Evolutionary conservation across 2,888 invertebrate species (phyloP).

Genomic region (Eristalinus sepulchralis): DNA sequence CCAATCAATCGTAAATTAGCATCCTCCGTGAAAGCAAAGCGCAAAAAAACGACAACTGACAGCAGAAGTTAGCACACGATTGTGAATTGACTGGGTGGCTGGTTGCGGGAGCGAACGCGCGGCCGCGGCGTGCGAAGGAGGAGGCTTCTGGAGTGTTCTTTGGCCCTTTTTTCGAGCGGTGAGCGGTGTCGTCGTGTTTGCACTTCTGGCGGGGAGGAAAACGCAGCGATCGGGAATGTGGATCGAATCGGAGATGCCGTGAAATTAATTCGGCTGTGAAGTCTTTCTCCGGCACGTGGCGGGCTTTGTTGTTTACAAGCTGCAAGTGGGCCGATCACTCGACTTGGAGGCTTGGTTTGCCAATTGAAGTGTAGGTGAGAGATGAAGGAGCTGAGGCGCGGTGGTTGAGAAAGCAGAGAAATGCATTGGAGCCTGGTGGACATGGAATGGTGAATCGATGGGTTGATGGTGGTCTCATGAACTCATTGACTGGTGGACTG

Average conservation of each 20-base stretch:
- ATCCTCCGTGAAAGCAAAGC: slow-evolving; percentile 26
- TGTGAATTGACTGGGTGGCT: slow-evolving; percentile 17
- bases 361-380: background rate
- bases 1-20: slow-evolving; percentile 62
- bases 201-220: background rate
- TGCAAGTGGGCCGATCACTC: background rate
- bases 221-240: background rate
- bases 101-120: background rate
- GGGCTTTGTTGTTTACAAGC: background rate
- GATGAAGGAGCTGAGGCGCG: background rate
- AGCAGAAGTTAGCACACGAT: slow-evolving; percentile 21
- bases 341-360: background rate
- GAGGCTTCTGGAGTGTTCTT: slow-evolving; percentile 17
- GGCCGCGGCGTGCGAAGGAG: slow-evolving; percentile 18
- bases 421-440: background rate
- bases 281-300: background rate
- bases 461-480: no score
- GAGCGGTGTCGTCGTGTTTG: slow-evolving; percentile 1
- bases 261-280: background rate
- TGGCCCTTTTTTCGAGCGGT: background rate
- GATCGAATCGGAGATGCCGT: background rate
- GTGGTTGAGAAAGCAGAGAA: background rate
- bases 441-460: no score
- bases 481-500: no score
- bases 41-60: background rate